These are phyloP conservation scores for Yasuhikotakia modesta DNA, from an alignment of 2,797 vertebrate species.

Conservation along the genomic window DNA sequence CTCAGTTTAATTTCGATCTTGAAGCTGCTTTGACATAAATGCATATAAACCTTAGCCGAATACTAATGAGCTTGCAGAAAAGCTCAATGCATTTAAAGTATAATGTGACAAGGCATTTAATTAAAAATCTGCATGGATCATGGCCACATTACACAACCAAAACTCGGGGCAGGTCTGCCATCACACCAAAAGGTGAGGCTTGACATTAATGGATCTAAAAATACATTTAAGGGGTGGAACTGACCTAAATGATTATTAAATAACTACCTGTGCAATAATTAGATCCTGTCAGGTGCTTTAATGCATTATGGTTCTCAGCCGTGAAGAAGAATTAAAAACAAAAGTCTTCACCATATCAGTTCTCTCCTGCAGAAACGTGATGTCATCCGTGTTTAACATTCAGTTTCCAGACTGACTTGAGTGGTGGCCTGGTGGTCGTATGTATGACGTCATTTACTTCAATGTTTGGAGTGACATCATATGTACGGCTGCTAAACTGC, in stretches of 20 bases:
- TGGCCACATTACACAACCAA: not conserved
- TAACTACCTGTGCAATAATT: not conserved
- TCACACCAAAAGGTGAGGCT: not conserved
- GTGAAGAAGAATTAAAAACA: not conserved
- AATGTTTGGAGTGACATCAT: conserved; percentile 97
- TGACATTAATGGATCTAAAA: not conserved
- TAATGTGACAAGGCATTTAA: conserved; percentile 41
- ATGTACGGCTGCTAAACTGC: conserved; percentile 98
- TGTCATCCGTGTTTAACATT: conserved; percentile 9
- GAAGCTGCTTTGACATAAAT: conserved; percentile 26
- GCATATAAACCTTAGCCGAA: conserved; percentile 26
- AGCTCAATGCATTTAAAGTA: conserved; percentile 30
- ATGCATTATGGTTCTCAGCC: not conserved
- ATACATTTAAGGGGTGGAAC: not conserved
- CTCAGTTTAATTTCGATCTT: conserved; percentile 12
- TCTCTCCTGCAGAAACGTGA: not conserved
- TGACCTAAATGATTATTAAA: not conserved
- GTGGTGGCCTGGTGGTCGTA: conserved; percentile 97
- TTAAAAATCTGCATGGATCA: conserved; percentile 21
- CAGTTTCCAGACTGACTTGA: conserved; percentile 68
- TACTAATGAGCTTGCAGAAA: conserved; percentile 39
- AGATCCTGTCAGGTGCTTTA: not conserved
- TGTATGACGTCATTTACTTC: conserved; percentile 98
- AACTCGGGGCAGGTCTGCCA: not conserved
- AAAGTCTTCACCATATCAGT: not conserved